A percentile compares a stretch with the other conserved stretches of the same genome.
phyloP scores from a whole-genome alignment of 2,888 invertebrate genomes.

The Oegoconia quadripuncta region DNA sequence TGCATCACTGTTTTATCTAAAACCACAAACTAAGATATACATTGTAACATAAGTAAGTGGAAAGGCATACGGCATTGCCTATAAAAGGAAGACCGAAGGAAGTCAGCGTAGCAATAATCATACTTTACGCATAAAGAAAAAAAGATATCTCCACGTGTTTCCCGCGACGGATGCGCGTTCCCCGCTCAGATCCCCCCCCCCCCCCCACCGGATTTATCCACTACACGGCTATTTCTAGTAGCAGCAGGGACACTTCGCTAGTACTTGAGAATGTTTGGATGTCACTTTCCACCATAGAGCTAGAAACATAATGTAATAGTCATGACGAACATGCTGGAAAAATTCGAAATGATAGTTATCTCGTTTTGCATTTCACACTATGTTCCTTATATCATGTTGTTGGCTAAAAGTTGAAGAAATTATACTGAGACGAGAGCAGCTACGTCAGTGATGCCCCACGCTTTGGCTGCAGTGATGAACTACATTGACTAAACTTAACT shows the following conservation, averaged over 20 bases:
- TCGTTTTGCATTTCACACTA: neutral
- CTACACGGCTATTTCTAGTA: conserved; percentile 60
- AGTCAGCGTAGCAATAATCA: conserved; percentile 1
- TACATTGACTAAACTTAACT: too few species aligned
- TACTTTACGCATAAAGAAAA: conserved; percentile 27
- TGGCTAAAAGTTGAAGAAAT: too few species aligned
- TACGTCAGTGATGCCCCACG: too few species aligned
- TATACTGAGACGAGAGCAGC: too few species aligned
- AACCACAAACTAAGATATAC: too few species aligned
- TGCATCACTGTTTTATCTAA: too few species aligned
- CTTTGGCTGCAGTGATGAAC: too few species aligned
- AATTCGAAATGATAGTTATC: neutral
- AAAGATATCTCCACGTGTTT: conserved; percentile 52
- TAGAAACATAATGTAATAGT: conserved; percentile 16
- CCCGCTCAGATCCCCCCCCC: conserved; percentile 21
- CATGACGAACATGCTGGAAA: neutral
- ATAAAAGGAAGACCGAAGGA: too few species aligned
- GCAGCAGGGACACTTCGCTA: conserved; percentile 61
- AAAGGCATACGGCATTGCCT: too few species aligned
- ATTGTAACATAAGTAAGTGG: too few species aligned
- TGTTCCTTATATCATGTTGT: too few species aligned
- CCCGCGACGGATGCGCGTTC: conserved; percentile 50
- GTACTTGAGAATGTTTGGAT: conserved; percentile 59
- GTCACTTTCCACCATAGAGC: conserved; percentile 43
- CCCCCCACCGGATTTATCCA: conserved; percentile 31